A percentile compares a stretch with the other conserved stretches of the same genome.
Evolutionary conservation across 2,113 vertebrate species (phyloP).

Genomic region (Arvicanthis niloticus): DNA sequence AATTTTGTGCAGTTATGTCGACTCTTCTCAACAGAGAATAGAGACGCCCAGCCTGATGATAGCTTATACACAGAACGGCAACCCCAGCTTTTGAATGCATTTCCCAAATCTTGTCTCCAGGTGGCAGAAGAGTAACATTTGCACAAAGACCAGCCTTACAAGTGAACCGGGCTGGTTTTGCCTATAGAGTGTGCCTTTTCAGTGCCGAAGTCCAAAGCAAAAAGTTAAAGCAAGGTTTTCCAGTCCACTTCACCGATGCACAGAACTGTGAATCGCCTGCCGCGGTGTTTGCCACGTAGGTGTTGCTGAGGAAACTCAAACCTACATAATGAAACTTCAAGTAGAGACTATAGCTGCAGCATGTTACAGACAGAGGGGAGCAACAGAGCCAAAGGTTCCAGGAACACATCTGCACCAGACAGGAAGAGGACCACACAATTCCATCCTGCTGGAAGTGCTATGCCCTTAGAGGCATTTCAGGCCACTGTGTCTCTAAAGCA

Average conservation of each 20-base stretch:
- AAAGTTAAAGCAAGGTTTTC: not conserved
- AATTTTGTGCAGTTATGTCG: not conserved
- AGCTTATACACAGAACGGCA: not conserved
- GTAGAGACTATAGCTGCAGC: not conserved
- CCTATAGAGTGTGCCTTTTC: not conserved
- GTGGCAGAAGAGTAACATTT: conserved; percentile 63
- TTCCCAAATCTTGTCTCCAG: conserved; percentile 22
- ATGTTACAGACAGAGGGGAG: not conserved
- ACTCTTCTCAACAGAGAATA: not conserved
- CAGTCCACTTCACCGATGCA: not conserved
- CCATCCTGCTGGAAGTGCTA: not conserved
- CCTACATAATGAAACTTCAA: not conserved
- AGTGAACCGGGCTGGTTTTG: not conserved
- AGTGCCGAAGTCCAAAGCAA: not conserved
- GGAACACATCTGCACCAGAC: not conserved
- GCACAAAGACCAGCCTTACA: not conserved
- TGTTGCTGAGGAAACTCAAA: not conserved
- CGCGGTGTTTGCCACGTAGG: not conserved
- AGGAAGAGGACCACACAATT: not conserved
- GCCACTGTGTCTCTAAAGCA: not conserved
- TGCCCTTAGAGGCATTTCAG: not conserved
- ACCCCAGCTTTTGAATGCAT: not conserved
- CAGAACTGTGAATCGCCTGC: not conserved
- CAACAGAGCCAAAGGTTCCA: not conserved
- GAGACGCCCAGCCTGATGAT: too few species aligned